phyloP scores from a whole-genome alignment of 2,797 vertebrate species.

The Sebastes trivittatus region DNA sequence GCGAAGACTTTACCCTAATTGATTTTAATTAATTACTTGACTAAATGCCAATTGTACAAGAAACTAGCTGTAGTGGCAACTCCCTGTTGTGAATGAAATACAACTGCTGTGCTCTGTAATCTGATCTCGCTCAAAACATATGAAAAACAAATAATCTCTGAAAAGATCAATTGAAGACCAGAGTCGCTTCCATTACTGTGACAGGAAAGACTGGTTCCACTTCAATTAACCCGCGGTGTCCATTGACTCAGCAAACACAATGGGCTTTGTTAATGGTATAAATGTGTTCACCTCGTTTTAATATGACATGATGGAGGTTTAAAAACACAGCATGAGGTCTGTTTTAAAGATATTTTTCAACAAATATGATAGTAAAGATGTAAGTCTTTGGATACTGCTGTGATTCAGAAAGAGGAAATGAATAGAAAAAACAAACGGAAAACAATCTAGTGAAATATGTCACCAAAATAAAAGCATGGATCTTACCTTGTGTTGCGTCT shows the following conservation, averaged over 20 bases:
- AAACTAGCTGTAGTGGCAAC: neutral
- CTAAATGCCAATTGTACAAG: neutral
- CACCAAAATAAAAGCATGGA: neutral
- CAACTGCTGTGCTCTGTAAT: neutral
- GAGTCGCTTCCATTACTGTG: conserved; percentile 2
- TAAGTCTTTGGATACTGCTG: neutral
- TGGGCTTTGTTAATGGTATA: conserved; percentile 21
- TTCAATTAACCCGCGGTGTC: conserved; percentile 40
- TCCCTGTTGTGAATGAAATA: conserved; percentile 6
- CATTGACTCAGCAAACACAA: conserved; percentile 26
- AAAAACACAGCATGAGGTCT: neutral
- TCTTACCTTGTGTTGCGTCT: conserved; percentile 57
- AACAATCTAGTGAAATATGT: neutral
- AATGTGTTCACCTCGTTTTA: neutral
- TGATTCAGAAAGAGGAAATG: neutral
- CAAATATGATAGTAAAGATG: neutral
- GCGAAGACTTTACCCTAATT: neutral
- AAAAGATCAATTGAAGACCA: conserved; percentile 18
- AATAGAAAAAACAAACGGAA: neutral
- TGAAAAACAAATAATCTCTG: conserved; percentile 44
- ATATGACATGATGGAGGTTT: neutral
- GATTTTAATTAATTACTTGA: neutral
- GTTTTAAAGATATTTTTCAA: neutral
- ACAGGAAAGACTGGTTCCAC: conserved; percentile 72
- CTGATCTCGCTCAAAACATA: conserved; percentile 6